A percentile compares a stretch with the other conserved stretches of the same genome.
These are phyloP conservation scores for Adrianichthys oophorus DNA, from an alignment of 2,797 vertebrate genomes.

Conservation along the genomic window DNA sequence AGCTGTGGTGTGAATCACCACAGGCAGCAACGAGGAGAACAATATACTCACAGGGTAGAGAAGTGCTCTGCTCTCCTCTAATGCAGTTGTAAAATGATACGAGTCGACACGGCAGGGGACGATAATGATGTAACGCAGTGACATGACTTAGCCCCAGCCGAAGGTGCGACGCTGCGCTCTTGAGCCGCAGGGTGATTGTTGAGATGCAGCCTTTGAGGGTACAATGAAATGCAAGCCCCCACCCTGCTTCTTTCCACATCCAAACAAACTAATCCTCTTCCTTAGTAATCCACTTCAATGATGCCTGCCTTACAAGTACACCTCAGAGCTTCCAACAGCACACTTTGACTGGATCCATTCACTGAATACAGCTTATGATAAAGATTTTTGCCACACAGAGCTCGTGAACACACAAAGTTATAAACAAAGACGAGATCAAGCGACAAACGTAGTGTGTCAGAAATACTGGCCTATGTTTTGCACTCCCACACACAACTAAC, in stretches of 20 bases:
- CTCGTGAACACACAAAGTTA: background rate
- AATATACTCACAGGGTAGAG: conserved; percentile 37
- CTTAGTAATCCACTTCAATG: conserved; percentile 69
- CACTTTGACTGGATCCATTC: conserved; percentile 35
- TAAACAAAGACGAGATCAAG: conserved; percentile 33
- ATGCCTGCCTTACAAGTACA: conserved; percentile 44
- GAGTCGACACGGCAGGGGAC: conserved; percentile 47
- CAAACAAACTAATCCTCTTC: conserved; percentile 65
- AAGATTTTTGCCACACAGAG: conserved; percentile 14
- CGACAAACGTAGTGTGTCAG: conserved; percentile 35
- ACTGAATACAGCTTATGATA: conserved; percentile 24
- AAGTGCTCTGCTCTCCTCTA: conserved; percentile 38
- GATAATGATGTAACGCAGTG: conserved; percentile 60
- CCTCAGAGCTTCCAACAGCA: conserved; percentile 38
- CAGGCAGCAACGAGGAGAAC: conserved; percentile 50
- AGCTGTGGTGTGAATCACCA: conserved; percentile 53
- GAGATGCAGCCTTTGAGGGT: conserved; percentile 50
- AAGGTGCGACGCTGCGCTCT: conserved; percentile 55
- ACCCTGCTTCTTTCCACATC: conserved; percentile 20
- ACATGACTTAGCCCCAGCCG: conserved; percentile 49
- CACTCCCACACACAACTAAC: conserved; percentile 16
- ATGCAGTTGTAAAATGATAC: conserved; percentile 53
- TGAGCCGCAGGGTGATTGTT: conserved; percentile 49
- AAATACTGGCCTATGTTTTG: conserved; percentile 23
- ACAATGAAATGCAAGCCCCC: conserved; percentile 35